Evolutionary conservation across 2,797 vertebrate species (phyloP), one percentile per base, ranked within the genome.

Genomic region (Helostoma temminkii): DNA sequence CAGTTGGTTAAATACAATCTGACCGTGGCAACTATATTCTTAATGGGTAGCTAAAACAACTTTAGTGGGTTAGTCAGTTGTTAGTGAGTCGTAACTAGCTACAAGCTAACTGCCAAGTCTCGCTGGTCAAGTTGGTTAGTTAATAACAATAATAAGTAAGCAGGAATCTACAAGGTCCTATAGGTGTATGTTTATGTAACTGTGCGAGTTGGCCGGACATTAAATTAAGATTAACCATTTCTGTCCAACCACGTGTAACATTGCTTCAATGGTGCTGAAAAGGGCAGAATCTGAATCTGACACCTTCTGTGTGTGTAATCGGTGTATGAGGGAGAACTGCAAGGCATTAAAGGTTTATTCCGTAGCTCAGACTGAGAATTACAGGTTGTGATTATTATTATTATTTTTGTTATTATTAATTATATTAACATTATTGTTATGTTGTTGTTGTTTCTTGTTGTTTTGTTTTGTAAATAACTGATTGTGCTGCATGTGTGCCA

Each of bases 21-120:
- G 1, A 2, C 1, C 15, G 32, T 49, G 21, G 9, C 5, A 5
- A 28, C 3, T 5, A 24, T 9, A 0, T 8, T n/a, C 19, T 4
- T 12, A 26, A 0, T 11, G 46, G 18, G 15, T n/a, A 46, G 14
- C 14, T 19, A 14, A 49, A 45, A 12, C 32, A 50, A 10, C 12
- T 0, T 2, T 2, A 0, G 0, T 21, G 0, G 9, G 10, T 58
- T 37, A 12, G 12, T 16, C 39, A 16, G 47, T 5, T 10, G 3
- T 46, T 42, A 22, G n/a, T 50, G 4, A 59, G 18, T 2, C 16
- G 4, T 66, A 19, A 37, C 14, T 16, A 32, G 49, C 16, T 19
- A 5, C 6, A 52, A 15, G 36, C 62, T 68, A 52, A 63, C 12
- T 81, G 83, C 47, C 9, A 74, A 71, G 67, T 80, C 72, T 74